Base-by-base conservation (phyloP, 2,888 invertebrate species). In the Melanotus villosus region DNA sequence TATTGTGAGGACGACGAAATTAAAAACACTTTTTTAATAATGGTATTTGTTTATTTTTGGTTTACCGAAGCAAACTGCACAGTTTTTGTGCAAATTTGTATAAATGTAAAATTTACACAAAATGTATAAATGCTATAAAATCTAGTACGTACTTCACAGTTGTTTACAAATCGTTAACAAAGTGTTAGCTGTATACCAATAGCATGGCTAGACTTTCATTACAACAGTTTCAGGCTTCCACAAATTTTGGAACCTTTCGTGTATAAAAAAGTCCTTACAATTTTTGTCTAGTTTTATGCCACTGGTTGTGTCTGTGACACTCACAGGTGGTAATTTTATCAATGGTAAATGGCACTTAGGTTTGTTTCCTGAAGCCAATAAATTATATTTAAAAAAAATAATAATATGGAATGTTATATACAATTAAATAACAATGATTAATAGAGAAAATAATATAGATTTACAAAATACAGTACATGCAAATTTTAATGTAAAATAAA, bases 301-400 rank as follows among this genome's bases (percentile, higher is more conserved):
- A 54, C 10, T 54, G 54, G 65, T 52, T 5, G 34, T 38, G 56
- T 64, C 59, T 58, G 58, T 64, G 57, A 65, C 30, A 65, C 41
- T 57, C 19, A 41, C 32, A 50, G 21, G 52, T 59, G 34, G 34
- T 54, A 54, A 52, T 26, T 50, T 50, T 26, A 50, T 14, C 43
- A 50, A 50, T 68, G 60, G 68, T 71, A 74, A 71, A 74, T 74
- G 74, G 74, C 74, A 74, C 74, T 74, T 74, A 64, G 74, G 74
- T 74, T 64, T 36, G 41, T 67, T 47, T 70, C 72, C 72, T 65
- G 72, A 72, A 67, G 73, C 70, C 72, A 72, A 70, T 72, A 70
- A 70, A 62, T 71, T 62, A 70, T 50, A 71, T 21, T 50, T 54
- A 43, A 64, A 54, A 59, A 65, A 12, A 50, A 50, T 14, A 50